These are phyloP conservation scores for Microhierax caerulescens DNA, from an alignment of 2,797 vertebrate species.

Conservation along the genomic window DNA sequence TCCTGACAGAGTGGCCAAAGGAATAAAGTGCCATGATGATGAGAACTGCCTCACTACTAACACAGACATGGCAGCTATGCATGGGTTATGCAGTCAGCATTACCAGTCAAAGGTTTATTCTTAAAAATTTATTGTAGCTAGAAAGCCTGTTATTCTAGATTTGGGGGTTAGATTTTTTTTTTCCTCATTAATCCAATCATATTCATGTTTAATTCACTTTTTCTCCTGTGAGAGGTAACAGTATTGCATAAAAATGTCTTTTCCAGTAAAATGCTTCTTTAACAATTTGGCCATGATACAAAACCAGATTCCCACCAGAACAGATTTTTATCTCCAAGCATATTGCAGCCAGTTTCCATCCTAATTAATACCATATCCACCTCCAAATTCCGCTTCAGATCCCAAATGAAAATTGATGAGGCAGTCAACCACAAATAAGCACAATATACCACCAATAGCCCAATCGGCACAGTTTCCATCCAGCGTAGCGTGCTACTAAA, in stretches of 20 bases:
- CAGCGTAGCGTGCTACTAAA: background rate
- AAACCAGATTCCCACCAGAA: conserved; percentile 68
- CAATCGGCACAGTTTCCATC: conserved; percentile 20
- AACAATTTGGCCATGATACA: conserved; percentile 65
- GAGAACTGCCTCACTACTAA: background rate
- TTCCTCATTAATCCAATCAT: conserved; percentile 5
- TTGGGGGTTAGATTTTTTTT: background rate
- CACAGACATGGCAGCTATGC: background rate
- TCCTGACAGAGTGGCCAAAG: background rate
- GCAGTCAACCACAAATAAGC: conserved; percentile 59
- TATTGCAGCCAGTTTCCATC: conserved; percentile 66
- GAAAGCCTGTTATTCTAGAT: background rate
- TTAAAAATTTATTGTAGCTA: background rate
- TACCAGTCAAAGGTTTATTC: conserved; percentile 17
- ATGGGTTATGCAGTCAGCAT: background rate
- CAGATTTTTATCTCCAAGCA: conserved; percentile 64
- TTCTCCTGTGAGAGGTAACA: conserved; percentile 28
- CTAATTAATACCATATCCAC: conserved; percentile 73
- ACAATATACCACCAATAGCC: conserved; percentile 17
- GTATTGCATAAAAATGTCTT: conserved; percentile 56
- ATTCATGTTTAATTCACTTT: conserved; percentile 60
- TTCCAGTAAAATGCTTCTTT: conserved; percentile 66
- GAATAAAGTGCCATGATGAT: background rate
- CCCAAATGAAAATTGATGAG: conserved; percentile 71
- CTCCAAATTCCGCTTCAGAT: conserved; percentile 64